phyloP scores from a whole-genome alignment of 2,797 vertebrate genomes.

The Gambusia yucatana region DNA sequence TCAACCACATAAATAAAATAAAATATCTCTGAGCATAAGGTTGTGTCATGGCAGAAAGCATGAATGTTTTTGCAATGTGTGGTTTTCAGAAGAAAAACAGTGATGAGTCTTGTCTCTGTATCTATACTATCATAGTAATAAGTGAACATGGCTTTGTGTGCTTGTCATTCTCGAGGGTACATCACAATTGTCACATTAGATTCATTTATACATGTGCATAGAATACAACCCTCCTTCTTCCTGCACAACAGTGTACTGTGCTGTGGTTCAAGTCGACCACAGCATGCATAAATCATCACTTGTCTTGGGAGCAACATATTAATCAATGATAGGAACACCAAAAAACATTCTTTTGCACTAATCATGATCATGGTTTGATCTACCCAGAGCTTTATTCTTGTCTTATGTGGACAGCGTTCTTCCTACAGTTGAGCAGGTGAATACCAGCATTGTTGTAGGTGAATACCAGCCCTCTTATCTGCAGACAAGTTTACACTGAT shows the following conservation, averaged over 20 bases:
- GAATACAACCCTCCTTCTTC: not conserved
- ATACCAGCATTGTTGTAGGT: slow-evolving; percentile 63
- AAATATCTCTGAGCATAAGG: not conserved
- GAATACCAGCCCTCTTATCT: slow-evolving; percentile 72
- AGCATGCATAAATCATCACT: slow-evolving; percentile 49
- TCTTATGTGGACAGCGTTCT: slow-evolving; percentile 45
- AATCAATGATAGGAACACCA: slow-evolving; percentile 61
- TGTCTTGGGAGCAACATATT: slow-evolving; percentile 53
- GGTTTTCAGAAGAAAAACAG: not conserved
- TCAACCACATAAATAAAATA: not conserved
- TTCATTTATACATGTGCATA: slow-evolving; percentile 26
- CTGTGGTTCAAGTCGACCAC: slow-evolving; percentile 25
- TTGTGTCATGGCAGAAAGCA: not conserved
- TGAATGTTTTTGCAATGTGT: not conserved
- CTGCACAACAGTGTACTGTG: slow-evolving; percentile 15
- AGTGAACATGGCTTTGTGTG: slow-evolving; percentile 24
- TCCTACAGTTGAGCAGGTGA: slow-evolving; percentile 41
- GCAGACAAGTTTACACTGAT: slow-evolving; percentile 81
- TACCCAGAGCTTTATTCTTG: slow-evolving; percentile 60
- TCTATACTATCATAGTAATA: slow-evolving; percentile 32
- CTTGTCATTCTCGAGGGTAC: slow-evolving; percentile 21
- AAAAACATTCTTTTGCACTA: slow-evolving; percentile 58
- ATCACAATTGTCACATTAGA: slow-evolving; percentile 31
- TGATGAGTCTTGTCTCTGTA: slow-evolving; percentile 20
- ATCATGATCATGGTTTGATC: slow-evolving; percentile 68